phyloP scores from a whole-genome alignment of 2,888 invertebrate genomes.

The Drosophila mimica region DNA sequence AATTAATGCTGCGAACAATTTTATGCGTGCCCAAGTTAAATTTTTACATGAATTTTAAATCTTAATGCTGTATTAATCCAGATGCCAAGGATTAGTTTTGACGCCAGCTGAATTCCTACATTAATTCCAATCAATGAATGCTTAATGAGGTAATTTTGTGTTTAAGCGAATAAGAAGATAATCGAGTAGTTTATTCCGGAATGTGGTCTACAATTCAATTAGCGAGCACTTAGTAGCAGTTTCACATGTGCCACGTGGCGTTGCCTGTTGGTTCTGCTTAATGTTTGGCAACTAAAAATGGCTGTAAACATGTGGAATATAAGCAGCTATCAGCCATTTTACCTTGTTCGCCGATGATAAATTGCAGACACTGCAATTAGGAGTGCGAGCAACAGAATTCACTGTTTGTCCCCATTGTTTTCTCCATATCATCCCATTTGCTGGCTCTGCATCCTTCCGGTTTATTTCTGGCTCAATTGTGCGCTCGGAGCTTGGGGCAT shows the following conservation, averaged over 20 bases:
- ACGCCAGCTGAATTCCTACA: not conserved
- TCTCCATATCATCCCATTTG: not conserved
- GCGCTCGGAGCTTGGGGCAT: slow-evolving; percentile 28
- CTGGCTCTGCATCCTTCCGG: not conserved
- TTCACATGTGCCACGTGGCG: slow-evolving; percentile 7
- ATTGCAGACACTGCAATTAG: slow-evolving; percentile 72
- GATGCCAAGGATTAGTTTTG: not conserved
- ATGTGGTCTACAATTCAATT: slow-evolving; percentile 41
- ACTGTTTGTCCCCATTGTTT: slow-evolving; percentile 3
- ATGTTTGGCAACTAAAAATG: slow-evolving; percentile 26
- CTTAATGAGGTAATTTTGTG: not conserved
- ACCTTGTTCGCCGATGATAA: slow-evolving; percentile 66
- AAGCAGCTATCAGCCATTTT: slow-evolving; percentile 51
- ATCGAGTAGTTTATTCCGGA: not conserved
- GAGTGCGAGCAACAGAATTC: slow-evolving; percentile 44
- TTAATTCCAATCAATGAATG: not conserved
- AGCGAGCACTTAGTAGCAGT: slow-evolving; percentile 50
- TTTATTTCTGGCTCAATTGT: slow-evolving; percentile 7
- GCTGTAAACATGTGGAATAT: slow-evolving; percentile 56
- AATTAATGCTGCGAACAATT: not conserved
- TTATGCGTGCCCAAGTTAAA: not conserved
- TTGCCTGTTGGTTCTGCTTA: slow-evolving; percentile 36
- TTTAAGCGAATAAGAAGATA: slow-evolving; percentile 2
- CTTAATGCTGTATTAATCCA: not conserved
- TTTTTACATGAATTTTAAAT: not conserved